Percentiles rank a stretch among this genome's conserved stretches.
Evolutionary conservation across 2,113 vertebrate genomes (phyloP).

Genomic region (Stictonetta naevosa): DNA sequence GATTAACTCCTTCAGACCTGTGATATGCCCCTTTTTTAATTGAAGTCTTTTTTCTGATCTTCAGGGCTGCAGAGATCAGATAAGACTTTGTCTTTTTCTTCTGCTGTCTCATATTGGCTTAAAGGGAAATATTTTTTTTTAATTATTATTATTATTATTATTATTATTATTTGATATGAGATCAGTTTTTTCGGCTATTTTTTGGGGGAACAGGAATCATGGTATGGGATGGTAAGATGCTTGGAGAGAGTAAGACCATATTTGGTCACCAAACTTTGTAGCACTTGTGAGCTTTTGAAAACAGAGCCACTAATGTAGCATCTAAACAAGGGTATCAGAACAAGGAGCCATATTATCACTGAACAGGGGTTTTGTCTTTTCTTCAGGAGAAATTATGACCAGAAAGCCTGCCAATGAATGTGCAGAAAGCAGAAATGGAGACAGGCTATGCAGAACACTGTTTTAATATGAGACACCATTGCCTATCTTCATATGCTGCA

Average conservation of each 20-base stretch:
- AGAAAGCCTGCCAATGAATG: background rate
- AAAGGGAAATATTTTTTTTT: background rate
- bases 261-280: background rate
- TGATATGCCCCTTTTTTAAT: background rate
- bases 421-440: background rate
- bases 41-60: background rate
- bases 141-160: background rate
- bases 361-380: background rate
- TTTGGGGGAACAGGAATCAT: background rate
- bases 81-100: background rate
- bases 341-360: background rate
- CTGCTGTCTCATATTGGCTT: background rate
- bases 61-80: background rate
- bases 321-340: background rate
- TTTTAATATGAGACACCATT: background rate
- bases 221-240: background rate
- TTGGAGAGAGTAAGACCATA: background rate
- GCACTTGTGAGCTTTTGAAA: background rate
- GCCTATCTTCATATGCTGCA: background rate
- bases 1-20: background rate
- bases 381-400: background rate
- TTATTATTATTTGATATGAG: background rate
- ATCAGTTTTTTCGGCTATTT: background rate
- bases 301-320: background rate
- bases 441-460: background rate